Base-by-base conservation (phyloP, 1,140 invertebrate species). In the Cryptotermes secundus region DNA sequence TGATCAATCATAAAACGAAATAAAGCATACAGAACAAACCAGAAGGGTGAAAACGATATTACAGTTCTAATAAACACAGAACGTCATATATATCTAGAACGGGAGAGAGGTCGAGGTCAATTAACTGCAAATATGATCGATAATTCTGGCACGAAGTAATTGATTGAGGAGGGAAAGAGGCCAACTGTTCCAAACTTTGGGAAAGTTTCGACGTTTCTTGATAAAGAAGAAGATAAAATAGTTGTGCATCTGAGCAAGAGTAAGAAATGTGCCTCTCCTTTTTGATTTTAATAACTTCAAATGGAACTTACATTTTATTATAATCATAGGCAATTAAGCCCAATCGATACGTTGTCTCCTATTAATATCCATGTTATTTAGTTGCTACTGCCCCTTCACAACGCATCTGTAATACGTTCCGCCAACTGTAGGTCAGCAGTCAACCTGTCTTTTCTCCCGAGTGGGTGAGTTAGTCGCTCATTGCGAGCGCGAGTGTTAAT, bases 21-120 rank as follows among this genome's bases (percentile, higher is more conserved):
- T 9, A 72, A 72, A 72, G 59, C n/a, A 31, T 31, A 72, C 59
- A 72, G 59, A 72, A 31, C n/a, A 72, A 31, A n/a, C n/a, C n/a
- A 31, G 59, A 31, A 72, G 59, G 59, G 59, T 72, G 59, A n/a
- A 72, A 72, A 72, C 59, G 59, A n/a, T 72, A 72, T 72, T 72
- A 31, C 26, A 12, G n/a, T 72, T 31, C 59, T 72, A 72, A 72
- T 72, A 72, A 49, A 72, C 59, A 31, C 14, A 72, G 19, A 72
- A 72, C 31, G 45, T 72, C 59, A n/a, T 72, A 19, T n/a, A n/a
- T 26, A 72, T 72, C 59, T 31, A 49, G 19, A 22, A 31, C n/a
- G 59, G 59, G 59, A 4, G 26, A 72, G 31, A 72, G 59, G 7
- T 31, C 6, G 26, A 31, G n/a, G n/a, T 72, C 59, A 31, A 72